Evolutionary conservation across 2,888 invertebrate genomes (phyloP).

Genomic region (Synanthedon vespiformis): DNA sequence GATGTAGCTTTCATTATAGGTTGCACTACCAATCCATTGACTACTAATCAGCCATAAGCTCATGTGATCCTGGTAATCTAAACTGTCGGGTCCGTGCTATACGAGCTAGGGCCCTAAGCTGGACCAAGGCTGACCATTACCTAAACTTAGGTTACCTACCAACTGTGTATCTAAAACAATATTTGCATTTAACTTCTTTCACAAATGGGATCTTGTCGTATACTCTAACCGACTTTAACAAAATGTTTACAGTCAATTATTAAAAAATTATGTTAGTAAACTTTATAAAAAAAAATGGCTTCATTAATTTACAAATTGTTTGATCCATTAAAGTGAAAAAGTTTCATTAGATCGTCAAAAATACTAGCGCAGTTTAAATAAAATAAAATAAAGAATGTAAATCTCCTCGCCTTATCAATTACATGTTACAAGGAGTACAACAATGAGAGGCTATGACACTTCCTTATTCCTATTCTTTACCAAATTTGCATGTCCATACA

Average conservation of each 20-base stretch:
- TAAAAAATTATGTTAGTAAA: too few relatives aligned
- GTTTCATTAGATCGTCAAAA: too few relatives aligned
- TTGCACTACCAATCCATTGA: conserved; percentile 24
- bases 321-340: too few relatives aligned
- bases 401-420: conserved; percentile 62
- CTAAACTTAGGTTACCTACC: too few relatives aligned
- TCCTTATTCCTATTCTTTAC: conserved; percentile 39
- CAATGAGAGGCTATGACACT: conserved; percentile 45
- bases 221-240: too few relatives aligned
- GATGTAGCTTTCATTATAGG: conserved; percentile 1
- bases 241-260: too few relatives aligned
- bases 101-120: not conserved
- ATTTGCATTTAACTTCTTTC: too few relatives aligned
- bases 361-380: not conserved
- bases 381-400: conserved; percentile 44
- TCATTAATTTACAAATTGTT: too few relatives aligned
- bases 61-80: conserved; percentile 20
- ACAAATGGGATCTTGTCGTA: too few relatives aligned
- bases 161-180: too few relatives aligned
- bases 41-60: conserved; percentile 41
- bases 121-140: not conserved
- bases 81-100: conserved; percentile 5
- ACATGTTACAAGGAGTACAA: conserved; percentile 50
- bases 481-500: conserved; percentile 65
- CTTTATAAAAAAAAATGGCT: too few relatives aligned